These are phyloP conservation scores for Schizaphis graminum DNA, from an alignment of 2,888 invertebrate species.

Conservation along the genomic window DNA sequence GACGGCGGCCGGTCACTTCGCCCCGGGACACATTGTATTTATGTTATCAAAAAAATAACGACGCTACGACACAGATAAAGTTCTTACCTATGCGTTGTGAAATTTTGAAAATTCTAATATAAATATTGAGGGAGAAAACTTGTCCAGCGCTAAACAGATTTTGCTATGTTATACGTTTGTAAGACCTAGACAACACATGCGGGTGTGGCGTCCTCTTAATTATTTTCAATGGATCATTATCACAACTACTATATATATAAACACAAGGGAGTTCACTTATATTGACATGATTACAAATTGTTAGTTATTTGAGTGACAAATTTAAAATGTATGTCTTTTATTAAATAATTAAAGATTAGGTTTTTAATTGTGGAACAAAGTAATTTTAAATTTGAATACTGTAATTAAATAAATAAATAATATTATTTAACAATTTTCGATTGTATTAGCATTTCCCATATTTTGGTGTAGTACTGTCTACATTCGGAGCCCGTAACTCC, in stretches of 20 bases:
- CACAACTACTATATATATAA: constrained; percentile 55
- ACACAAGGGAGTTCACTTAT: constrained; percentile 54
- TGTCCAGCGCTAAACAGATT: too few relatives aligned
- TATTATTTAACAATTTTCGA: neutral
- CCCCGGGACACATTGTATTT: too few relatives aligned
- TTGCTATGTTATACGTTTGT: too few relatives aligned
- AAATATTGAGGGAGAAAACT: too few relatives aligned
- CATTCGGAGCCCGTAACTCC: too few relatives aligned
- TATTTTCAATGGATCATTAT: constrained; percentile 52
- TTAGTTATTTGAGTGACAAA: neutral
- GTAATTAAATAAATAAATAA: neutral
- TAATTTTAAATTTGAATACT: neutral
- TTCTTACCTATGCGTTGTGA: too few relatives aligned
- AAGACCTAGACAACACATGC: too few relatives aligned
- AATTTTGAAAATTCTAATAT: too few relatives aligned
- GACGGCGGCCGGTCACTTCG: too few relatives aligned
- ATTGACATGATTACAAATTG: constrained; percentile 32
- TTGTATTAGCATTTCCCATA: neutral
- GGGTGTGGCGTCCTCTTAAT: too few relatives aligned
- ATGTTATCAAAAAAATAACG: too few relatives aligned
- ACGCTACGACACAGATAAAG: too few relatives aligned
- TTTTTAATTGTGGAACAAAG: neutral
- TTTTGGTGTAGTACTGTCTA: neutral
- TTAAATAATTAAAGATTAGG: neutral
- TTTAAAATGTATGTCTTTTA: constrained; percentile 1